Percentiles rank a stretch among this genome's conserved stretches.
These are phyloP conservation scores for Cerastis leucographa DNA, from an alignment of 2,888 invertebrate species.

Conservation along the genomic window DNA sequence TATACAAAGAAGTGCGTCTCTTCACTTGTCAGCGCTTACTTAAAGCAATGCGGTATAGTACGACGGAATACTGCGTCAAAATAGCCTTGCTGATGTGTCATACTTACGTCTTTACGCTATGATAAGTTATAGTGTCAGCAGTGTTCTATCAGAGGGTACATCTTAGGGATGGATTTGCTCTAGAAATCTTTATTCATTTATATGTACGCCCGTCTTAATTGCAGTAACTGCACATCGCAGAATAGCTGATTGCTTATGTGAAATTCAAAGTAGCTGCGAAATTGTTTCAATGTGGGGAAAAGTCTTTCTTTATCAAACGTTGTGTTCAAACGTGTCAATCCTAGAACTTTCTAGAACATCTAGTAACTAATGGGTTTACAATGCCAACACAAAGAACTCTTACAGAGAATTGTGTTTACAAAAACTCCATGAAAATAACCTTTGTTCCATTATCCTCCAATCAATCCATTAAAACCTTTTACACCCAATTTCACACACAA, in stretches of 20 bases:
- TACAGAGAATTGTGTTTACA: not conserved
- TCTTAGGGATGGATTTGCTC: not conserved
- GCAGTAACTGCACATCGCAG: not conserved
- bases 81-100: conserved; percentile 16
- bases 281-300: not conserved
- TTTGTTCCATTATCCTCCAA: conserved; percentile 23
- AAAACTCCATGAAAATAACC: not conserved
- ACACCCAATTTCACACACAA: conserved; percentile 29
- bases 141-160: not conserved
- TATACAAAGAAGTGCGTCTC: not conserved
- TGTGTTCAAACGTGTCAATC: not conserved
- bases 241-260: not conserved
- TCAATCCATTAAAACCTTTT: conserved; percentile 45
- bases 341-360: not conserved
- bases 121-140: not conserved
- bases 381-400: not conserved
- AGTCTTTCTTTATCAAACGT: not conserved
- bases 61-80: conserved; percentile 43
- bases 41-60: conserved; percentile 30
- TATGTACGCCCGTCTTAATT: not conserved
- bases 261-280: not conserved
- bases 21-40: conserved; percentile 8
- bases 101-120: conserved; percentile 4
- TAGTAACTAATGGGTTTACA: not conserved
- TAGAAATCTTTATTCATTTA: not conserved